Percentiles rank a stretch among this genome's conserved stretches.
Evolutionary conservation across 2,797 vertebrate genomes (phyloP).

Genomic region (Hephaestus fuliginosus): DNA sequence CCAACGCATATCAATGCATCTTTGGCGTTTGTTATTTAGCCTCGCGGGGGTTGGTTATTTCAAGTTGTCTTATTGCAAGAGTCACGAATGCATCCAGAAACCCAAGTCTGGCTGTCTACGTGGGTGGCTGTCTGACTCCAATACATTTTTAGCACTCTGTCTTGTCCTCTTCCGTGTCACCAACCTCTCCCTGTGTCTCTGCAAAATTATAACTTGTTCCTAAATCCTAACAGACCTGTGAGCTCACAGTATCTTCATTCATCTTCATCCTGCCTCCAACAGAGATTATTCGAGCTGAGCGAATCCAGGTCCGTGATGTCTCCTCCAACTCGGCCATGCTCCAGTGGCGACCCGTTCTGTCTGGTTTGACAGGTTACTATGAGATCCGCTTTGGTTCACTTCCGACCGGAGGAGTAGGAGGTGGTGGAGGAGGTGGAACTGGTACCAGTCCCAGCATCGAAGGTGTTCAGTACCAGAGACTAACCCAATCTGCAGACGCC

Average conservation of each 20-base stretch:
- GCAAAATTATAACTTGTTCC: slow-evolving; percentile 8
- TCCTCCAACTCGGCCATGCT: slow-evolving; percentile 88
- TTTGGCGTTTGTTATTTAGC: slow-evolving; percentile 61
- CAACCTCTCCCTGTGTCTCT: slow-evolving; percentile 4
- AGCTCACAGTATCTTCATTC: neutral
- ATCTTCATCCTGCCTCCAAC: slow-evolving; percentile 22
- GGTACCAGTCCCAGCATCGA: slow-evolving; percentile 81
- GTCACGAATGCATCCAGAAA: slow-evolving; percentile 58
- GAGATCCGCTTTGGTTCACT: slow-evolving; percentile 85
- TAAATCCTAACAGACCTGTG: neutral
- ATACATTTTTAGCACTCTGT: slow-evolving; percentile 58
- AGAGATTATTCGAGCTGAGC: slow-evolving; percentile 90
- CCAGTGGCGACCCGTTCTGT: slow-evolving; percentile 90
- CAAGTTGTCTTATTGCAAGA: slow-evolving; percentile 65
- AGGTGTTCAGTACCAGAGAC: slow-evolving; percentile 64
- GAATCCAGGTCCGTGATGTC: slow-evolving; percentile 88
- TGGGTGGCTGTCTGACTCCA: slow-evolving; percentile 59
- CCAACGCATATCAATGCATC: slow-evolving; percentile 40
- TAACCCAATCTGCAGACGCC: slow-evolving; percentile 82
- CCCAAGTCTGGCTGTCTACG: slow-evolving; percentile 55
- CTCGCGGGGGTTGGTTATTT: slow-evolving; percentile 75
- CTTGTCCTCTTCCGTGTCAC: slow-evolving; percentile 27
- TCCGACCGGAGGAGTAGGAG: slow-evolving; percentile 37
- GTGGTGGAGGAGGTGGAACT: slow-evolving; percentile 13
- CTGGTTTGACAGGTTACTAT: slow-evolving; percentile 86